Conservation (phyloP, 1,140 invertebrate genomes). For the Uloborus diversus region DNA sequence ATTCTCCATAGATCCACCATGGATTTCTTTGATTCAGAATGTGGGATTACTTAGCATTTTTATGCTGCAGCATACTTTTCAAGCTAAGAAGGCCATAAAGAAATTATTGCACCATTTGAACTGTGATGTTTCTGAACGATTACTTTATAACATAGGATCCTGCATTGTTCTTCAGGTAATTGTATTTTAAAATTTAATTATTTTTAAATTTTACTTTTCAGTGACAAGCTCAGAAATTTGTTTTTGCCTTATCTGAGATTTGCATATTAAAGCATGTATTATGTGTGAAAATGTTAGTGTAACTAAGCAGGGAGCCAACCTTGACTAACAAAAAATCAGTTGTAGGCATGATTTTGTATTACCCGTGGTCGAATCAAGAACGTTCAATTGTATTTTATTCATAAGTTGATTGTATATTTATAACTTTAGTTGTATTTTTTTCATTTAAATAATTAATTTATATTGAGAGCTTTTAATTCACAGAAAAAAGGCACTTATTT, state of each 20-base stretch:
- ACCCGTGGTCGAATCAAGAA: not conserved
- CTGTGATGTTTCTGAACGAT: constrained; percentile 3
- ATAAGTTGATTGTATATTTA: not conserved
- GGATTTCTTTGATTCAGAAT: not conserved
- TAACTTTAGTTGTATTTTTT: not conserved
- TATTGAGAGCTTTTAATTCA: not conserved
- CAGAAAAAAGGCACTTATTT: too few species aligned
- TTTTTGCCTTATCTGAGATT: not conserved
- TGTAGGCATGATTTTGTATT: not conserved
- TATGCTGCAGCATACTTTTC: constrained; percentile 20
- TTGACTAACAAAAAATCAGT: not conserved
- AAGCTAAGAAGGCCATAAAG: not conserved
- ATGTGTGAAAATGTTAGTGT: not conserved
- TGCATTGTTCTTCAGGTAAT: constrained; percentile 34
- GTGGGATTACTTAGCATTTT: not conserved
- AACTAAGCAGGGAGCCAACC: not conserved
- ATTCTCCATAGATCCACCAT: not conserved
- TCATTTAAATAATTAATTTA: not conserved
- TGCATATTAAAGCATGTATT: not conserved
- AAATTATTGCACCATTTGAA: not conserved
- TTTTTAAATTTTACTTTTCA: not conserved
- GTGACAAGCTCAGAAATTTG: not conserved
- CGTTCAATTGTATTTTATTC: not conserved
- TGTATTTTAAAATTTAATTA: not conserved
- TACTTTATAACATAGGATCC: constrained; percentile 31